Base-by-base conservation (phyloP, 2,888 invertebrate genomes). In the Adelphocoris suturalis region DNA sequence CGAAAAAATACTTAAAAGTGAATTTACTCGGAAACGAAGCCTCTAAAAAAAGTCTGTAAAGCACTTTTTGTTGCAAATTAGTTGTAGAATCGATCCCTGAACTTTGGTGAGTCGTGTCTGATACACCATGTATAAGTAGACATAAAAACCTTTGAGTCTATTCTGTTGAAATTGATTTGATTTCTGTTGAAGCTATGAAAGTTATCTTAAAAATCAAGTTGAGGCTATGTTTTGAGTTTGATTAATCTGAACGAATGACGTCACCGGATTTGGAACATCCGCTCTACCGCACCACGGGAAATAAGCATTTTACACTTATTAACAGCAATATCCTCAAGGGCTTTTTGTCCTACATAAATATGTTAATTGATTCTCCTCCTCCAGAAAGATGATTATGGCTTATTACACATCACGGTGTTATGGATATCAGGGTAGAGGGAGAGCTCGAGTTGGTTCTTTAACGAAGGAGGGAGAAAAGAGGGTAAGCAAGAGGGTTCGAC, bases 321-420 rank as follows among this genome's bases (percentile, higher is more conserved):
- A 68, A 23, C 68, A 2, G 37, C 78, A 78, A 78, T 46, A 78
- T 78, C 78, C 78, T 78, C 14, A 28, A 13, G 19, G 28, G 46
- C 16, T 68, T 68, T 23, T 68, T 78, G 78, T 46, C 19, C 46
- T 9, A 47, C 78, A 78, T 76, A 16, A 78, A 3, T 78, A 78
- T 78, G 78, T 46, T n/a, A 78, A 78, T 78, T 78, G 78, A 19
- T 47, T 19, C 16, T 78, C 46, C 28, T 28, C 46, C 16, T 37
- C 16, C 16, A 0, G 47, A 46, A 46, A 47, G 78, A 47, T 46
- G 78, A 52, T 82, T 52, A 52, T 82, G 82, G 82, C 52, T 81
- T 48, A 82, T 82, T 82, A 82, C 48, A 52, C n/a, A 46, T 14
- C 52, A 28, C 23, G 82, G 48, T 47, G 16, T 81, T 81, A 81